These are phyloP conservation scores for Seira sanloemensis DNA, from an alignment of 2,888 invertebrate species.

Conservation along the genomic window DNA sequence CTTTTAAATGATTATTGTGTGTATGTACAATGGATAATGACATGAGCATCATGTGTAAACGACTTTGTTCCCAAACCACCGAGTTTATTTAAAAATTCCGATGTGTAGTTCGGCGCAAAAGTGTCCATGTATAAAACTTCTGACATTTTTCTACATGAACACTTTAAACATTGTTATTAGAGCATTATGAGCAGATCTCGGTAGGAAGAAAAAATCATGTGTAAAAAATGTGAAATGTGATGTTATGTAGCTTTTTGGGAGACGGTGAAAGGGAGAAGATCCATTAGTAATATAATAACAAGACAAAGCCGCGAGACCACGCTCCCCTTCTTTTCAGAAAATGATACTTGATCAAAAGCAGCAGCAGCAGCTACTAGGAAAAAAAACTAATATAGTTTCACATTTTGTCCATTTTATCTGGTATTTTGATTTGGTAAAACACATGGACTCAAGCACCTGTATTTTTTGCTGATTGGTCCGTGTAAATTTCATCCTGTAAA, in stretches of 20 bases:
- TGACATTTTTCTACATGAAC: background rate
- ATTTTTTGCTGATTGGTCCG: conserved; percentile 24
- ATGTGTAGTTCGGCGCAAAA: background rate
- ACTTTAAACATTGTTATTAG: background rate
- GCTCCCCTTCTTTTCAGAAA: conserved; percentile 29
- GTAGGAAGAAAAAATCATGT: background rate
- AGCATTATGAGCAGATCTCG: conserved; percentile 5
- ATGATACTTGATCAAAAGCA: conserved; percentile 37
- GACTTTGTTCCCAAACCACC: conserved; percentile 3
- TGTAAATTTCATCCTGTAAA: conserved; percentile 43
- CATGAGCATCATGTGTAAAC: conserved; percentile 32
- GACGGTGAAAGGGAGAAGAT: conserved; percentile 19
- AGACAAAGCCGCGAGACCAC: conserved; percentile 55
- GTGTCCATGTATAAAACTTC: conserved; percentile 34
- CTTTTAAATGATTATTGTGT: conserved; percentile 27
- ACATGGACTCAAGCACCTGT: background rate
- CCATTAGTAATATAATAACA: conserved; percentile 57
- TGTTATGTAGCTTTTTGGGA: background rate
- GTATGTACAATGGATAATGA: conserved; percentile 10
- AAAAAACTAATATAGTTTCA: background rate
- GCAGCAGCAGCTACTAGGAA: conserved; percentile 1
- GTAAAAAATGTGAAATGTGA: background rate
- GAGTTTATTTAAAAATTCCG: conserved; percentile 15
- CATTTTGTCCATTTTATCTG: background rate
- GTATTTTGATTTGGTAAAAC: background rate